Evolutionary conservation across 2,797 vertebrate species (phyloP).

Genomic region (Pelobates cultripes): DNA sequence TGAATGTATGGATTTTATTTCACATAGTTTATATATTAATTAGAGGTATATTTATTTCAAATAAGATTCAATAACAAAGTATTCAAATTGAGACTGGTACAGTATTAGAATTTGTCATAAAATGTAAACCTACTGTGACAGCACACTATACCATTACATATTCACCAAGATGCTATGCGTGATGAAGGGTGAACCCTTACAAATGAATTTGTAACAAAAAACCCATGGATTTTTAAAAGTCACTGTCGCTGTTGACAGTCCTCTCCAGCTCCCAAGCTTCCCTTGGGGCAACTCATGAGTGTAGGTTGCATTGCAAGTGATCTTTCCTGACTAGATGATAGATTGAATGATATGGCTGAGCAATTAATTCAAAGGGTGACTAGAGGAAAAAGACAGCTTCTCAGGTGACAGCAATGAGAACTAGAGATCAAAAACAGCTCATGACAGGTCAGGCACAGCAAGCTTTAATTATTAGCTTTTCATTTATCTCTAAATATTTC

Average conservation of each 20-base stretch:
- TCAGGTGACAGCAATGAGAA: not conserved
- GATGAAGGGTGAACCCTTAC: not conserved
- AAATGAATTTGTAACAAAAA: not conserved
- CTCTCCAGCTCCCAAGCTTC: not conserved
- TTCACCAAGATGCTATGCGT: not conserved
- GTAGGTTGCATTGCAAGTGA: constrained; percentile 8
- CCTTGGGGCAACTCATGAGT: constrained; percentile 5
- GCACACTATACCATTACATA: not conserved
- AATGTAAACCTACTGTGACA: not conserved
- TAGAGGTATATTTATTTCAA: not conserved
- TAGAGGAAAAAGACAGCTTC: not conserved
- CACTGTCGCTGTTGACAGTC: not conserved
- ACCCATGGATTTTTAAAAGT: not conserved
- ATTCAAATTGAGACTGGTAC: not conserved
- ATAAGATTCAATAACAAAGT: not conserved
- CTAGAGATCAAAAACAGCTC: not conserved
- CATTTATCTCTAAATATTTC: not conserved
- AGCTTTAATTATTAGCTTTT: not conserved
- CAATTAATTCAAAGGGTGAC: not conserved
- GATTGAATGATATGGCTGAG: constrained; percentile 13
- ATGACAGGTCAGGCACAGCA: not conserved
- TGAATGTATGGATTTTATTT: no score
- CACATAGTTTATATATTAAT: no score
- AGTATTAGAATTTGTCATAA: not conserved
- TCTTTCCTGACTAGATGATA: constrained; percentile 5